Evolutionary conservation across 2,113 vertebrate species (phyloP), one percentile per base, ranked within the genome.

Genomic region (Strigops habroptila): DNA sequence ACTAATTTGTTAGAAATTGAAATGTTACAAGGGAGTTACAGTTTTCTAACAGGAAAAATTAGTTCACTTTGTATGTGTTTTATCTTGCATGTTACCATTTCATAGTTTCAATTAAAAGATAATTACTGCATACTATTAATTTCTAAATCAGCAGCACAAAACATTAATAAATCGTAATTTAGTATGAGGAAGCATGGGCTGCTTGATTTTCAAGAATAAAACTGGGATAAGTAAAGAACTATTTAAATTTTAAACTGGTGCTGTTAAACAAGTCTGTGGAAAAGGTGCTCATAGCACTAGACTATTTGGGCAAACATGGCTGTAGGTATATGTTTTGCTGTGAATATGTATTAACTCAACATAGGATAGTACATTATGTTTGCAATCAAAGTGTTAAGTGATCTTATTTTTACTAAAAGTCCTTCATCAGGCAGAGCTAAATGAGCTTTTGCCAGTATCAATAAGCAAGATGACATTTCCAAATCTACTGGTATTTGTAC

Each of bases 31-130:
- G 14, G 15, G 9, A 4, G 2, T 12, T 76, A 59, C 2, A 8
- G 33, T 55, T 93, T 90, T 76, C 16, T 12, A 82, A 82, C 57
- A 88, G 9, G 30, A 67, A 85, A 90, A 82, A 68, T 35, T 49
- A 37, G 3, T 65, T 57, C 16, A 41, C 2, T 67, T 79, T 51
- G 5, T 31, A 31, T 0, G 0, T 25, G 73, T 80, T 79, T 92
- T 71, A 25, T 9, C 4, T 25, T 14, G 7, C 23, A 3, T 19
- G 4, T 59, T 85, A n/a, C 4, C 3, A 62, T 63, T 75, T 27
- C 19, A 49, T 41, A 70, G 2, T 64, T 91, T 60, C 53, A 86
- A 63, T 12, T 53, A 46, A 39, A 82, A 55, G 9, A 22, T 43
- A 77, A 88, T 85, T 65, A 44, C 23, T 75, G 7, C 35, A 27